phyloP scores from a whole-genome alignment of 2,113 vertebrate genomes.

The Paedocypris sp. region DNA sequence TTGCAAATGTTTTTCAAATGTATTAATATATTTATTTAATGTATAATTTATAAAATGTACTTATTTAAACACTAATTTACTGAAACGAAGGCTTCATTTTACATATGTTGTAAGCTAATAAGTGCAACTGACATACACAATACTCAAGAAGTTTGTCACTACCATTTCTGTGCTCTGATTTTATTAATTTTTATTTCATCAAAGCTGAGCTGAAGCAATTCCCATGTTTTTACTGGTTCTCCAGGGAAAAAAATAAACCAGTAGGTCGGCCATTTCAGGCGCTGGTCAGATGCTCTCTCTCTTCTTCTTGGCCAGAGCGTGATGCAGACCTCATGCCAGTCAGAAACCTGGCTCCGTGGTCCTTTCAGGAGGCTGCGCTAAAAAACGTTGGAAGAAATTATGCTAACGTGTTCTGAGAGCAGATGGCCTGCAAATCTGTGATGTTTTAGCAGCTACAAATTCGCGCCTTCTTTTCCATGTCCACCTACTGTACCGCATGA shows the following conservation, averaged over 20 bases:
- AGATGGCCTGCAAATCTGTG: not conserved
- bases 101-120: no score
- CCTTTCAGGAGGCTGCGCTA: not conserved
- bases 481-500: slow-evolving; percentile 9
- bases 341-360: not conserved
- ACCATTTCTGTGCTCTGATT: no score
- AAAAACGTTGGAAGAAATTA: not conserved
- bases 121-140: no score
- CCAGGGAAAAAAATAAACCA: not conserved
- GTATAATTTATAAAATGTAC: no score
- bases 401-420: not conserved
- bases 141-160: no score
- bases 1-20: no score
- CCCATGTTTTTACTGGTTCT: no score
- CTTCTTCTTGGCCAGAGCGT: not conserved
- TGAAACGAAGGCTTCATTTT: no score
- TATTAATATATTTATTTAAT: no score
- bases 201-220: no score
- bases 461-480: slow-evolving; percentile 8
- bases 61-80: no score
- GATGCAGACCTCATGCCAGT: not conserved
- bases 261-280: not conserved
- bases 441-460: not conserved
- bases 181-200: no score
- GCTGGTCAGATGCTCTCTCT: not conserved